Evolutionary conservation across 2,888 invertebrate genomes (phyloP).

Genomic region (Campoplex nolae): DNA sequence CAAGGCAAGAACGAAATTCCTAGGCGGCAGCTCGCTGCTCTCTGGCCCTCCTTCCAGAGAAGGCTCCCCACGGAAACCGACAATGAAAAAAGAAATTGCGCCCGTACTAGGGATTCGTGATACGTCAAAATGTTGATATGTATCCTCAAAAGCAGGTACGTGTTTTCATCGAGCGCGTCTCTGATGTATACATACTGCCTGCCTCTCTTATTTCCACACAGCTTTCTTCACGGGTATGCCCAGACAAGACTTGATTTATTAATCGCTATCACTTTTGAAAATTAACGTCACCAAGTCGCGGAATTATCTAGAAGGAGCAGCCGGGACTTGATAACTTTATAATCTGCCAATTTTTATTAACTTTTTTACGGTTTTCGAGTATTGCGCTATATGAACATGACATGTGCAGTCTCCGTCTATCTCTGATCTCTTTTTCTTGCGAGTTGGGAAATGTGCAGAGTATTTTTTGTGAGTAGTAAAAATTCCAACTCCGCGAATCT

Average conservation of each 20-base stretch:
- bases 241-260: not conserved
- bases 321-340: not conserved
- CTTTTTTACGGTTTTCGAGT: not conserved
- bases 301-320: too few species aligned
- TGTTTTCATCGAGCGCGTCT: conserved; percentile 40
- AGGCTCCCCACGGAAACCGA: conserved; percentile 44
- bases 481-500: conserved; percentile 70
- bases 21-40: not conserved
- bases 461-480: conserved; percentile 69
- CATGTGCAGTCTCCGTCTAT: too few species aligned
- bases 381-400: not conserved
- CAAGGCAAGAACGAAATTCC: not conserved
- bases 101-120: conserved; percentile 38
- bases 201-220: too few species aligned
- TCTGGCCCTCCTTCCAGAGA: not conserved
- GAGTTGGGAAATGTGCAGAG: conserved; percentile 73
- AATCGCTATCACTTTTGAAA: not conserved
- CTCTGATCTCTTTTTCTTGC: not conserved
- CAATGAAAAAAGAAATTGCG: conserved; percentile 53
- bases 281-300: too few species aligned
- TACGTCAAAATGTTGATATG: conserved; percentile 31
- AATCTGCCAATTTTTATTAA: not conserved
- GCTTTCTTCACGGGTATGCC: not conserved
- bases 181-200: too few species aligned
- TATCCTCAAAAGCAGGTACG: conserved; percentile 47